Evolutionary conservation across 2,797 vertebrate genomes (phyloP), one percentile per base, ranked within the genome.

Genomic region (Coccyzus lansbergi): DNA sequence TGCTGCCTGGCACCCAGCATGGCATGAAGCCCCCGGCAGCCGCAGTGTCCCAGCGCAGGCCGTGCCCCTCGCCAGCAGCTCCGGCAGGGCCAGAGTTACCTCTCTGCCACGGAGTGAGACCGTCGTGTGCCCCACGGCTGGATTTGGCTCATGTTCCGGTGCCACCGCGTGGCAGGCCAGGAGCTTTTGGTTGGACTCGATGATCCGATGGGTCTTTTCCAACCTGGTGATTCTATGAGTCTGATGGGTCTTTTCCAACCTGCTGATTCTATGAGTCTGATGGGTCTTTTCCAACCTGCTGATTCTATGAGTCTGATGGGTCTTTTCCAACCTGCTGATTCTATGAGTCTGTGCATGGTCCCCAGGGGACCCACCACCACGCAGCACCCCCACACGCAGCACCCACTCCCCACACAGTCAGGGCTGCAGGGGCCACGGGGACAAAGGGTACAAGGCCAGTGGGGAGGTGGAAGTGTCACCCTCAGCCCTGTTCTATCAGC

Each of bases 401-500:
- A 29, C 74, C 60, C 6, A 2, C 46, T 38, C 46, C 52, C 44
- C 4, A 51, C 63, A 19, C 6, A 1, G 68, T 53, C 58, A 11
- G 1, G 6, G 84, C 74, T 46, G 49, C 1, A 0, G 67, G 60
- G 53, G 49, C 10, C 70, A 70, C 4, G 3, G 44, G 59, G 7
- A 13, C 5, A 14, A 13, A 4, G 46, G 33, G 38, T 15, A 31
- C 3, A 4, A 56, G 60, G 48, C 19, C 46, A 34, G 70, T 2
- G 7, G 81, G 64, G 71, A 86, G 81, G 65, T 80, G 81, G 62
- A 76, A 86, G 65, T 53, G 93, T 89, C 84, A 95, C 81, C 91
- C 83, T 96, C 97, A 97, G 97, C 96, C 97, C 97, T 97, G 94
- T 96, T 93, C 97, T 96, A 97, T 97, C 97, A 97, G 97, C 95